Base-by-base conservation (phyloP, 2,113 vertebrate species). In the Microtus ochrogaster region DNA sequence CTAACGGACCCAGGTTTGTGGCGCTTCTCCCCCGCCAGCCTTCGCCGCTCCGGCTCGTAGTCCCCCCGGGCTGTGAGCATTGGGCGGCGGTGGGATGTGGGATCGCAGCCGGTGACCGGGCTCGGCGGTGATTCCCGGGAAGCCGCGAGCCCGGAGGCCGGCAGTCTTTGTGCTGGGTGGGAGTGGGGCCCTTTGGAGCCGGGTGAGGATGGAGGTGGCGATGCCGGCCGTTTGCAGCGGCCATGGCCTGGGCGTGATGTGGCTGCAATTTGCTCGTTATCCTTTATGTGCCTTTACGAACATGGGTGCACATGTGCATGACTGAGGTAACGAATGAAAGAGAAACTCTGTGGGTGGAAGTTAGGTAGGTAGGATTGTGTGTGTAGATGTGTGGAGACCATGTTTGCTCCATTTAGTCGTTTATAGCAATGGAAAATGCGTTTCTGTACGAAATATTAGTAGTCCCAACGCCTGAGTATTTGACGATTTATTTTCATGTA, bases 1-100 rank as follows among this genome's bases (percentile, higher is more conserved):
- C 88, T 97, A 94, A 85, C 90, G 76, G 92, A 84, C 79, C 63
- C 0, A 4, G 49, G 90, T 88, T 58, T 2, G 76, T 12, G 89
- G 10, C 5, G 55, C 33, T 28, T 41, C 77, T 11, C 44, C 33
- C 0, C n/a, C 0, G 61, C 68, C 17, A 2, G 70, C 39, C 0
- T 14, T 21, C 0, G 14, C n/a, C 0, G 66, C 10, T 2, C 33
- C 1, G 0, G 5, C 0, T 14, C 14, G 0, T 63, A 16, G 12
- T 41, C 24, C 1, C 41, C 68, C 68, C 36, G 10, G 13, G 47
- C 21, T 2, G 94, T 39, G 84, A 47, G 39, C 0, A 14, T 24
- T 7, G 41, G 77, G 82, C 55, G 47, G 47, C 41, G 4, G 3
- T 19, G 93, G 77, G 41, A 12, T 39, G 97, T 78, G 95, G 68